Percentiles rank a stretch among this genome's conserved stretches.
These are phyloP conservation scores for Erinaceus europaeus DNA, from an alignment of 2,113 vertebrate species.

Conservation along the genomic window DNA sequence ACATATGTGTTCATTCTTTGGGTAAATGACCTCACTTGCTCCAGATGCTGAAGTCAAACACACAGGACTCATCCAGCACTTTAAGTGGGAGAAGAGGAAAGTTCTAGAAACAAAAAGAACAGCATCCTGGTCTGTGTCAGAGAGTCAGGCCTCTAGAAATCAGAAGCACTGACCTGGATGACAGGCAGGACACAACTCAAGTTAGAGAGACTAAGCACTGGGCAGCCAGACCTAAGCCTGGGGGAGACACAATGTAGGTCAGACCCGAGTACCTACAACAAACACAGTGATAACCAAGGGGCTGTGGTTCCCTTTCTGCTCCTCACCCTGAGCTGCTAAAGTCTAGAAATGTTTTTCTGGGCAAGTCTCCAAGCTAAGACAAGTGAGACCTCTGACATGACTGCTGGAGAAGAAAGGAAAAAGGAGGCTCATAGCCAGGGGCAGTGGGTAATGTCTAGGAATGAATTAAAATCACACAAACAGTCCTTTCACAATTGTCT, in stretches of 20 bases:
- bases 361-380: not conserved
- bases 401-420: not conserved
- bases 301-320: not conserved
- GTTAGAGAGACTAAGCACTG: not conserved
- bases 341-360: not conserved
- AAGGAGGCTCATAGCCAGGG: not conserved
- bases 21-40: not conserved
- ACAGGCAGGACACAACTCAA: not conserved
- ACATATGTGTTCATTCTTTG: not conserved
- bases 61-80: not conserved
- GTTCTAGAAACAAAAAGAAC: conserved; percentile 13
- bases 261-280: not conserved
- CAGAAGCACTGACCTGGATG: not conserved
- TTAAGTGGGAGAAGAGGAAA: not conserved
- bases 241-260: not conserved
- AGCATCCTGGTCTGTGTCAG: not conserved
- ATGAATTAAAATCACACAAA: conserved; percentile 44
- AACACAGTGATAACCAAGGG: not conserved
- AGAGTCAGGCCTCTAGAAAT: not conserved
- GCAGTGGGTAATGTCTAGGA: conserved; percentile 24
- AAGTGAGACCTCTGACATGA: not conserved
- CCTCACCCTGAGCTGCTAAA: not conserved
- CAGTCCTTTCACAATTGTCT: conserved; percentile 49
- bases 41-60: not conserved
- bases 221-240: not conserved